Evolutionary conservation across 2,888 invertebrate species (phyloP), one percentile per base, ranked within the genome.

Genomic region (Polydrusus pterygomalis): DNA sequence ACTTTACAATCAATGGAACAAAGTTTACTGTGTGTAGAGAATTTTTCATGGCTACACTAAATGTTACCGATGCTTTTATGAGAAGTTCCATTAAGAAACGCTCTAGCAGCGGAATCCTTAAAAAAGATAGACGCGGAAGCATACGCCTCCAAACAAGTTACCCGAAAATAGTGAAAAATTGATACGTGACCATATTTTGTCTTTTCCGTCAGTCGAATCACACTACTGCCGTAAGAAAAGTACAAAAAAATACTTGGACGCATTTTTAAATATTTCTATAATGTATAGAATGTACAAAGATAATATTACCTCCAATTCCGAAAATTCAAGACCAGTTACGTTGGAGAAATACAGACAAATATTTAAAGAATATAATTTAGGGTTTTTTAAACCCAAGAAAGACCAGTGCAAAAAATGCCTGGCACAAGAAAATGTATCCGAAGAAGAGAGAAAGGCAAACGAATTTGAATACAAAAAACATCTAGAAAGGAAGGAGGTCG

Each of bases 351-450:
- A 79, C 54, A 64, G 70, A n/a, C 68, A 63, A 9, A 67, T 78
- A 7, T 80, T 80, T 40, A 34, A 68, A n/a, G 75, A 78, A 75
- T 81, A 80, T 67, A 82, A 81, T 74, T 77, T 82, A 62, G 80
- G 78, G 45, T 82, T 80, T 69, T 77, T 79, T 56, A 82, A 30
- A 30, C 30, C 30, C 30, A 30, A 30, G 30, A 30, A 30, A 30
- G 30, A 30, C 7, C 30, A 30, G 63, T 83, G 82, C 65, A 81
- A 80, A 70, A 77, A 77, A 77, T 84, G 82, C 71, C 70, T 82
- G 60, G 64, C 74, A 43, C 74, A 78, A 45, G 77, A 71, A 40
- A 68, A 10, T 54, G 17, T 74, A 67, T 64, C 79, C 45, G 73
- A 79, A 60, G 74, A 77, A 64, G 74, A 81, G 64, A 79, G 70